These are phyloP conservation scores for Philantomba maxwellii DNA, from an alignment of 2,113 vertebrate genomes.

Conservation along the genomic window DNA sequence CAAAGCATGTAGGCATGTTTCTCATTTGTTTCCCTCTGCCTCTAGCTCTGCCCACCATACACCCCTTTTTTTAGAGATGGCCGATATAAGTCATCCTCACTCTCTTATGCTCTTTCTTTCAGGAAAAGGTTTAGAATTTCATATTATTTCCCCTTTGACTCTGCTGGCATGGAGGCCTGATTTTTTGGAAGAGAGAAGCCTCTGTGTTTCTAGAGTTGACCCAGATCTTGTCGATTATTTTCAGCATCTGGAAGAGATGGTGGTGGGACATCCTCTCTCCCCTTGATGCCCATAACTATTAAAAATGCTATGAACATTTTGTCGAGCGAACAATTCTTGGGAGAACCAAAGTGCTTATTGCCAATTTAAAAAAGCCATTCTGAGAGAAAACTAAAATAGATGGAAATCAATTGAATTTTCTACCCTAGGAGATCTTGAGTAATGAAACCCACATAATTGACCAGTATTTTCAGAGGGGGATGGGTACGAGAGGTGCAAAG, in stretches of 20 bases:
- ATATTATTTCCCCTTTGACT: neutral
- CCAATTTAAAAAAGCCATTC: slow-evolving; percentile 28
- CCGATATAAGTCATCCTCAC: neutral
- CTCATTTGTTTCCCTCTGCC: no score
- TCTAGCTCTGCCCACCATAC: neutral
- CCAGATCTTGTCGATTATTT: neutral
- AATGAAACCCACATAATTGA: neutral
- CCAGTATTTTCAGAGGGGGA: neutral
- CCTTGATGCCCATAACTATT: neutral
- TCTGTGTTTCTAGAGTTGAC: neutral
- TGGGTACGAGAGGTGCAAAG: neutral
- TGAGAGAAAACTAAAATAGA: slow-evolving; percentile 34
- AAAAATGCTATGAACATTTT: neutral
- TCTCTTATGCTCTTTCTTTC: neutral
- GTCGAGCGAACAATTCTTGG: neutral
- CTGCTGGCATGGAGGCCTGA: neutral
- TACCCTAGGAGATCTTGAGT: neutral
- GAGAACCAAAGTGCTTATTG: slow-evolving; percentile 21
- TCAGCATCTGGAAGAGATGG: neutral
- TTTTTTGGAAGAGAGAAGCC: neutral
- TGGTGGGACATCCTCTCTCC: neutral
- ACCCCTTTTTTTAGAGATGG: neutral
- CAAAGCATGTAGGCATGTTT: neutral
- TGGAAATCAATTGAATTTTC: slow-evolving; percentile 45
- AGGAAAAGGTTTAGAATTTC: neutral